Base-by-base conservation (phyloP, 1,140 invertebrate genomes). In the Euura lappo region DNA sequence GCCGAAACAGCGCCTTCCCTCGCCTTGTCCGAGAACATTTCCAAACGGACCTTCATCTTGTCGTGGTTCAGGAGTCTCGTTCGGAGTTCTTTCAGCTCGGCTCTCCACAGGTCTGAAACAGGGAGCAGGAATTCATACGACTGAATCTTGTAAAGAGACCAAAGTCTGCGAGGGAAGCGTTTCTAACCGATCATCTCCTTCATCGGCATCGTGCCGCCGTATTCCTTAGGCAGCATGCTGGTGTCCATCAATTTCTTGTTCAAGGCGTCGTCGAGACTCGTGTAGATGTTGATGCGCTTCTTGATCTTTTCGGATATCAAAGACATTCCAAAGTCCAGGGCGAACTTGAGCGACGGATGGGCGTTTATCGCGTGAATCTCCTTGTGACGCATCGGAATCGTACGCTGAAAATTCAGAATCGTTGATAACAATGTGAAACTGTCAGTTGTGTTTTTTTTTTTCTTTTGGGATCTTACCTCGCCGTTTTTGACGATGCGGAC, bases 301-400 rank as follows among this genome's bases (percentile, higher is more conserved):
- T 90, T 91, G 10, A 96, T 93, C 83, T 97, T 97, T 43, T 95
- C 93, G 0, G 93, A 94, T 74, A 96, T 92, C 73, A 96, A 88
- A 2, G 90, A 91, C 89, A 95, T 93, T 43, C 94, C 93, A 80
- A 95, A 94, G 80, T 96, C 94, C 2, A 95, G 86, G 1, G 94
- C 92, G 74, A 94, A 94, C 79, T 94, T 94, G 60, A 96, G 88
- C 0, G 93, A 93, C 0, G 92, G 89, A 78, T 94, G 94, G 0
- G 92, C 90, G 79, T 95, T 94, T 44, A 96, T 91, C 5, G 91
- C 93, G 80, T 96, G 92, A 4, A 96, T 92, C 81, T 94, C 92
- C 83, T 96, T 96, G 84, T 96, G 95, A 75, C 95, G 89, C 90
- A 96, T 92, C 44, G 95, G 95, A 65, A 96, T 85, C 2, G 94